phyloP scores from a whole-genome alignment of 2,888 invertebrate genomes.

The Omphaloscelis lunosa region DNA sequence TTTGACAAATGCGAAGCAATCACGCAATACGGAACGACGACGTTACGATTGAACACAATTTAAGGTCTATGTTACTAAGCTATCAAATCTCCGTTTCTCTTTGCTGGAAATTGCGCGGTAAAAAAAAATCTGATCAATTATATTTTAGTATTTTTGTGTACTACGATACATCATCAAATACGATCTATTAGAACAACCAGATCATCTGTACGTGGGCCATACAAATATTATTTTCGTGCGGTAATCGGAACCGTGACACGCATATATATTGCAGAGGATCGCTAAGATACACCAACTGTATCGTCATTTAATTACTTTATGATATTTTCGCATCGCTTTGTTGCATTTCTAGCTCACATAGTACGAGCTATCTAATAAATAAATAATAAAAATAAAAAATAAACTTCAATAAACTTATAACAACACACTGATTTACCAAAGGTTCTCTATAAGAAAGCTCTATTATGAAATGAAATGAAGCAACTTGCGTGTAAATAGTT shows the following conservation, averaged over 20 bases:
- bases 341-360: constrained; percentile 22
- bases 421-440: not conserved
- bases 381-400: no score
- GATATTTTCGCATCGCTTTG: constrained; percentile 11
- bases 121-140: no score
- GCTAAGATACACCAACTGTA: not conserved
- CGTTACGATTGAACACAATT: not conserved
- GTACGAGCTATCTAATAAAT: not conserved
- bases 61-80: no score
- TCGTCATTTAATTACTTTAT: constrained; percentile 2
- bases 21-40: constrained; percentile 9
- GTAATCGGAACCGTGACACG: not conserved
- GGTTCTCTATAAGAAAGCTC: not conserved
- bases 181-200: not conserved
- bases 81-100: not conserved
- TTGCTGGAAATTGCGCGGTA: no score
- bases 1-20: not conserved
- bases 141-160: not conserved
- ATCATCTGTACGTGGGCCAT: not conserved
- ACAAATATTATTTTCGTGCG: constrained; percentile 4
- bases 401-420: not conserved
- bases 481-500: not conserved
- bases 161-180: no score
- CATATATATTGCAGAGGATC: not conserved
- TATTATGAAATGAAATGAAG: not conserved